Percentiles rank a stretch among this genome's conserved stretches.
phyloP scores from a whole-genome alignment of 2,888 invertebrate species.

The Caenorhabditis sinica region DNA sequence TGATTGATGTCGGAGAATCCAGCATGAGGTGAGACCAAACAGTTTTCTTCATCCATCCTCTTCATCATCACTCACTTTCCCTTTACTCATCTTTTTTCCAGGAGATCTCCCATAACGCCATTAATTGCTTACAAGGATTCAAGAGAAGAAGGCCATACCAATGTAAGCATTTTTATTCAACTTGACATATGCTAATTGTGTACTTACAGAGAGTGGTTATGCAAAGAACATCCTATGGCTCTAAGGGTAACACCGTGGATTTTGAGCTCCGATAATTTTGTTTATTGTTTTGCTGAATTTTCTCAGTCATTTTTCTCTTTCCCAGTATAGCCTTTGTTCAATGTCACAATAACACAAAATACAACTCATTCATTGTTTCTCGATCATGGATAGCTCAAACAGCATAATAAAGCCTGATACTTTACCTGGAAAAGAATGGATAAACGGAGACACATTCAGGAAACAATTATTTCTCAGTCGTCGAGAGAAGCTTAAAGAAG shows the following conservation, averaged over 20 bases:
- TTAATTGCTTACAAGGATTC: constrained; percentile 70
- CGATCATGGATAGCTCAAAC: constrained; percentile 49
- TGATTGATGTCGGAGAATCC: constrained; percentile 63
- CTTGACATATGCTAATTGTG: neutral
- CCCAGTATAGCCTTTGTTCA: neutral
- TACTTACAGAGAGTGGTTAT: constrained; percentile 60
- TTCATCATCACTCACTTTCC: constrained; percentile 57
- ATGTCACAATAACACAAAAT: constrained; percentile 2
- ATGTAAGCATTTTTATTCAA: constrained; percentile 36
- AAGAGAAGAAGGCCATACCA: constrained; percentile 65
- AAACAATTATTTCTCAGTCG: constrained; percentile 64
- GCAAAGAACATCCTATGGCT: constrained; percentile 45
- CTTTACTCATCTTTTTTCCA: constrained; percentile 30
- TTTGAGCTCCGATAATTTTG: constrained; percentile 61
- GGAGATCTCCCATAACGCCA: constrained; percentile 65
- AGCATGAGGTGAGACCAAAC: constrained; percentile 62
- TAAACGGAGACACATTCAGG: constrained; percentile 53
- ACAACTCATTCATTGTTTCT: constrained; percentile 31
- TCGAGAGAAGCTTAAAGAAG: constrained; percentile 13
- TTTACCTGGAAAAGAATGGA: constrained; percentile 26
- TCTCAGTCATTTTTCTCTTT: constrained; percentile 11
- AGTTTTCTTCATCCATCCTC: constrained; percentile 7
- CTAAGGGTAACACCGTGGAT: constrained; percentile 60
- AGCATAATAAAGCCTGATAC: constrained; percentile 43
- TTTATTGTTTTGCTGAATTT: neutral